Evolutionary conservation across 2,888 invertebrate species (phyloP).

Genomic region (Andrena praecox): DNA sequence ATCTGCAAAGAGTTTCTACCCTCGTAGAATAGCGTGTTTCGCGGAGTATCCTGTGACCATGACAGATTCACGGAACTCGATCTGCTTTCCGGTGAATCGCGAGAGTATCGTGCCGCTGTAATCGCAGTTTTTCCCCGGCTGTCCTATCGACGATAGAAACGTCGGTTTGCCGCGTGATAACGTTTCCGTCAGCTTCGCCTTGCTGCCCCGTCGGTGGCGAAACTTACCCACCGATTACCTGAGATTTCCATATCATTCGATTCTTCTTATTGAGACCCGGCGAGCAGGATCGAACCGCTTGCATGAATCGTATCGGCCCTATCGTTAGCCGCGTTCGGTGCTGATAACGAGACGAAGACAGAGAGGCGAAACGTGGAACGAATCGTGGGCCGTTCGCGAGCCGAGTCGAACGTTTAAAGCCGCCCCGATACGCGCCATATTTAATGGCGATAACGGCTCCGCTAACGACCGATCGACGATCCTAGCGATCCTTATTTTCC

Average conservation of each 20-base stretch:
- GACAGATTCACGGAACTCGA: conserved; percentile 8
- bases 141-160: not conserved
- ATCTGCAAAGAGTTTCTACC: not conserved
- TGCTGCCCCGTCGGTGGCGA: not conserved
- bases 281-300: not conserved
- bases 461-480: conserved; percentile 55
- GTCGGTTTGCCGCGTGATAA: conserved; percentile 25
- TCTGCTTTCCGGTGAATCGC: conserved; percentile 11
- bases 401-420: conserved; percentile 22
- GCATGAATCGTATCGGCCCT: not conserved
- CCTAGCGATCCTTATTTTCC: conserved; percentile 44
- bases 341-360: conserved; percentile 29
- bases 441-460: conserved; percentile 59
- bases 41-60: not conserved
- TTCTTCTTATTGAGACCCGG: not conserved
- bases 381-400: conserved; percentile 21
- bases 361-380: conserved; percentile 4
- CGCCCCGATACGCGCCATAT: conserved; percentile 36
- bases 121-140: not conserved
- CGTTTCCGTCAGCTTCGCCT: not conserved
- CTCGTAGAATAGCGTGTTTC: no score
- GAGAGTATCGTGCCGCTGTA: not conserved
- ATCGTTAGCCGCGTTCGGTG: conserved; percentile 6
- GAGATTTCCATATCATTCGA: not conserved
- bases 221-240: no score